Evolutionary conservation across 2,113 vertebrate species (phyloP).

Genomic region (Chloroceryle aenea): DNA sequence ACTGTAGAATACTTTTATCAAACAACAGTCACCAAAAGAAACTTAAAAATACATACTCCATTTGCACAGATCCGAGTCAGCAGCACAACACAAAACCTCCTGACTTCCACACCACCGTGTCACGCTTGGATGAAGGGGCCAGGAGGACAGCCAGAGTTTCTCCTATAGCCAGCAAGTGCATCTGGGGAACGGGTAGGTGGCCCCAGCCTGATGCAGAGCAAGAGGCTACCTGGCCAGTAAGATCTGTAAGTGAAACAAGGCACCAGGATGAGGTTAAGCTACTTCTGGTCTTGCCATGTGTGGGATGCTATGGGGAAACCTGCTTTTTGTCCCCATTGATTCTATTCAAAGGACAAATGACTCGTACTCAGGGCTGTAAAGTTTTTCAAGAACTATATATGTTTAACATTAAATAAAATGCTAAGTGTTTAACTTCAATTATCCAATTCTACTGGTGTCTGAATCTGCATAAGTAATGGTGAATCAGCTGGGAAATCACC

Average conservation of each 20-base stretch:
- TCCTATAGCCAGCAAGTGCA: background rate
- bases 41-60: background rate
- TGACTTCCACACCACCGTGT: background rate
- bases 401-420: background rate
- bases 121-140: rapidly evolving
- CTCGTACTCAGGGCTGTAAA: background rate
- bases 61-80: background rate
- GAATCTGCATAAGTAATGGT: background rate
- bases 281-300: rapidly evolving
- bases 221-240: background rate
- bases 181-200: too few relatives aligned
- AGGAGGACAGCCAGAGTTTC: background rate
- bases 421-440: background rate
- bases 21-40: background rate
- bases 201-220: background rate
- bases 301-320: background rate
- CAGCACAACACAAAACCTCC: background rate
- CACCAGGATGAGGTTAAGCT: background rate
- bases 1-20: background rate
- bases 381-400: background rate
- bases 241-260: background rate
- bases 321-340: background rate
- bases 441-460: background rate
- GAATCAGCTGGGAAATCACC: background rate
- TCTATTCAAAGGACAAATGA: background rate